Evolutionary conservation across 1,140 invertebrate species (phyloP).

Genomic region (Dendroctonus valens): DNA sequence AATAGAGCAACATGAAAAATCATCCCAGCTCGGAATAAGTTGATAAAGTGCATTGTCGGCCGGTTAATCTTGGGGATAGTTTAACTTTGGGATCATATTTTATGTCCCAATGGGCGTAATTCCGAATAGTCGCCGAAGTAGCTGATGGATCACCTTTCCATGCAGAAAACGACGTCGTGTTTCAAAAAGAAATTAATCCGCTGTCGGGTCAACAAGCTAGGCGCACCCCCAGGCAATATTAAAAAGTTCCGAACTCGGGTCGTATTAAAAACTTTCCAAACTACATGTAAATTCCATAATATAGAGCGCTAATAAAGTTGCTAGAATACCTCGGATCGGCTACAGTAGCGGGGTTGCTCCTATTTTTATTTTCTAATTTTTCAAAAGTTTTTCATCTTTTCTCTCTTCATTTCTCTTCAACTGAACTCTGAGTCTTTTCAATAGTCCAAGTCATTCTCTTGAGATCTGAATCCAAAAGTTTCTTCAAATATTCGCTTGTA

Average conservation of each 20-base stretch:
- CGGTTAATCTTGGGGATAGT: conserved; percentile 21
- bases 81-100: conserved; percentile 7
- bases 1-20: conserved; percentile 46
- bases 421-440: too few species aligned
- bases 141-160: conserved; percentile 3
- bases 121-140: too few species aligned
- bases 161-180: conserved; percentile 8
- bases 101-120: too few species aligned
- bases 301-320: conserved; percentile 32
- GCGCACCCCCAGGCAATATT: conserved; percentile 27
- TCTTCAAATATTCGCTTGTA: too few species aligned
- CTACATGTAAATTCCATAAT: conserved; percentile 35
- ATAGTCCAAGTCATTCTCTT: too few species aligned
- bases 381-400: too few species aligned
- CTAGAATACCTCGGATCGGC: conserved; percentile 16
- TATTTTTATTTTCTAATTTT: too few species aligned
- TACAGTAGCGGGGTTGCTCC: conserved; percentile 2
- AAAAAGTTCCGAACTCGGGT: conserved; percentile 25
- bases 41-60: conserved; percentile 34
- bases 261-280: conserved; percentile 33
- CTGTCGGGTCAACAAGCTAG: conserved; percentile 31
- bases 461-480: too few species aligned
- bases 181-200: conserved; percentile 30
- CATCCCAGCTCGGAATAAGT: conserved; percentile 47
- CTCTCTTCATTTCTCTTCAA: too few species aligned